Evolutionary conservation across 1,140 invertebrate species (phyloP).

Genomic region (Mesaphorura yosii): DNA sequence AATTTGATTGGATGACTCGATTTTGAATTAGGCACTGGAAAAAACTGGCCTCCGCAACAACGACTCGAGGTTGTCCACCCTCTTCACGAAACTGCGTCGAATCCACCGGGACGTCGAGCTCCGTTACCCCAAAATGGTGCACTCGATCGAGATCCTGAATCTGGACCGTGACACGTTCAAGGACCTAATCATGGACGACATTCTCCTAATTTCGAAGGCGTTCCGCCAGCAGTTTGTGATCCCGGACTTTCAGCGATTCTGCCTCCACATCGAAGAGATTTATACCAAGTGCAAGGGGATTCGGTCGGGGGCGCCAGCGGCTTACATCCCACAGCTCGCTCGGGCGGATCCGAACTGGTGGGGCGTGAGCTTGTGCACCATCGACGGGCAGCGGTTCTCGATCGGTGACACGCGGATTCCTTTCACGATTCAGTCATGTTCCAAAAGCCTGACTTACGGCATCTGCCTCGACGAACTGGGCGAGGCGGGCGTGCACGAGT

Average conservation of each 20-base stretch:
- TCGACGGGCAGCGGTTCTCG: slow-evolving; percentile 86
- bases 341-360: slow-evolving; percentile 70
- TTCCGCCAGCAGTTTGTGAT: slow-evolving; percentile 71
- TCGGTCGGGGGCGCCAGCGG: slow-evolving; percentile 70
- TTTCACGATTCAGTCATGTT: slow-evolving; percentile 89
- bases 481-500: slow-evolving; percentile 80
- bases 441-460: slow-evolving; percentile 91
- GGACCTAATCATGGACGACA: slow-evolving; percentile 74
- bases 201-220: slow-evolving; percentile 79
- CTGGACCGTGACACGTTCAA: slow-evolving; percentile 73
- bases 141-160: slow-evolving; percentile 64
- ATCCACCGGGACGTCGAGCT: too few species aligned
- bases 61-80: too few species aligned
- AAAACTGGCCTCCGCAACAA: too few species aligned
- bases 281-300: slow-evolving; percentile 82
- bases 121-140: slow-evolving; percentile 1
- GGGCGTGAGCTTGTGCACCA: slow-evolving; percentile 74
- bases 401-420: slow-evolving; percentile 82
- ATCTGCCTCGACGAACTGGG: slow-evolving; percentile 85
- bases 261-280: slow-evolving; percentile 81
- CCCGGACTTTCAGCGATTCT: slow-evolving; percentile 84
- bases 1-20: too few species aligned
- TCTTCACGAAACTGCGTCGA: too few species aligned
- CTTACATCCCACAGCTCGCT: slow-evolving; percentile 89
- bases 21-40: too few species aligned